phyloP scores from a whole-genome alignment of 2,797 vertebrate species.

The Sebastes vulpes region DNA sequence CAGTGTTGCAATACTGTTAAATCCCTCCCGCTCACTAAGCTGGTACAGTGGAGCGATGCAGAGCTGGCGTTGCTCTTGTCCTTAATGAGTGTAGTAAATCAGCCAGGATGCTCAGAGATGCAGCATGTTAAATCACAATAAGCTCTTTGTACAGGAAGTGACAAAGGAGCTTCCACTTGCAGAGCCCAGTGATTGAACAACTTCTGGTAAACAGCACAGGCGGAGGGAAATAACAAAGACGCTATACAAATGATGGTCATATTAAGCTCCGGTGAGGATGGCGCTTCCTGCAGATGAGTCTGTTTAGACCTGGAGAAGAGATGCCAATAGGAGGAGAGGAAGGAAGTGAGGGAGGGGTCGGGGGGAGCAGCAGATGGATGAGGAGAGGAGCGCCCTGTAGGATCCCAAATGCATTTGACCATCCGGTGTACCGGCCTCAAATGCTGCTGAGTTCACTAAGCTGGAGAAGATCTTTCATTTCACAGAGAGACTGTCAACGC shows the following conservation, averaged over 20 bases:
- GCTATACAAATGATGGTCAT: background rate
- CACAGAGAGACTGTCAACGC: background rate
- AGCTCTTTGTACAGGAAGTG: conserved; percentile 57
- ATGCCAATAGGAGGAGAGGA: conserved; percentile 9
- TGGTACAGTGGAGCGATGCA: conserved; percentile 20
- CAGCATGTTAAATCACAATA: conserved; percentile 60
- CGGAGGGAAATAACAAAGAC: conserved; percentile 2
- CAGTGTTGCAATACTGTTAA: conserved; percentile 39
- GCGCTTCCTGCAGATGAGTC: conserved; percentile 5
- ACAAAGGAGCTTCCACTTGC: conserved; percentile 41
- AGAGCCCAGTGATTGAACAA: conserved; percentile 34
- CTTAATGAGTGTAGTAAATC: conserved; percentile 74
- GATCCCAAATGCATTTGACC: conserved; percentile 1
- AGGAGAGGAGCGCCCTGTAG: conserved; percentile 10
- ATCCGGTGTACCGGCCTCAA: conserved; percentile 4
- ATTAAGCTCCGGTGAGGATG: conserved; percentile 11
- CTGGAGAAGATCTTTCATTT: conserved; percentile 43
- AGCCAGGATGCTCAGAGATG: conserved; percentile 48
- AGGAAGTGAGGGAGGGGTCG: background rate
- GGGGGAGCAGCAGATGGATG: conserved; percentile 45
- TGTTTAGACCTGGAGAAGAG: conserved; percentile 7
- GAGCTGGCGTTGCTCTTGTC: conserved; percentile 31
- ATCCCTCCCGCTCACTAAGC: conserved; percentile 27
- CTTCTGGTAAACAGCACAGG: conserved; percentile 25
- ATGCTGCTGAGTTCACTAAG: conserved; percentile 25